phyloP scores from a whole-genome alignment of 2,113 vertebrate genomes.

The Leptobrachium leishanense region DNA sequence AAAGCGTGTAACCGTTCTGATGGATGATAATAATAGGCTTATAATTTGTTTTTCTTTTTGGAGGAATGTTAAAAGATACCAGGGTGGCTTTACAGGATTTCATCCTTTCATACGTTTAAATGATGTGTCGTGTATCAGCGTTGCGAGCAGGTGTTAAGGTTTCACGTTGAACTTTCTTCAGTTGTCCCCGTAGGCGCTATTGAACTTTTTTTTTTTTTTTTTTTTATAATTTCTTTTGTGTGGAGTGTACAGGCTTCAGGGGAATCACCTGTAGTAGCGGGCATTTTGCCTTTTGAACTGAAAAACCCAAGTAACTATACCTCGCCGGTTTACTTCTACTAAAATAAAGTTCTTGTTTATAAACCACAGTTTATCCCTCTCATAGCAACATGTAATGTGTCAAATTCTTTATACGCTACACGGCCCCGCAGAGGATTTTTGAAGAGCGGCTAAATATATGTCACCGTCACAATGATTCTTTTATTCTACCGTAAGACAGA shows the following conservation, averaged over 20 bases:
- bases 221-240: conserved; percentile 49
- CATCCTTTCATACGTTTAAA: conserved; percentile 50
- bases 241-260: conserved; percentile 52
- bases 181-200: conserved; percentile 57
- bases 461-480: conserved; percentile 48
- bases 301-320: conserved; percentile 51
- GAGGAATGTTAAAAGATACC: neutral
- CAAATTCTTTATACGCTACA: conserved; percentile 51
- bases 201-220: conserved; percentile 52
- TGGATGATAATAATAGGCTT: too few species aligned
- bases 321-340: conserved; percentile 27
- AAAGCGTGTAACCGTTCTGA: too few species aligned
- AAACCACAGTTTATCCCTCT: conserved; percentile 55
- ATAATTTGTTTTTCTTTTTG: neutral
- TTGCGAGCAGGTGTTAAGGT: conserved; percentile 59
- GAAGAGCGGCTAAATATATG: conserved; percentile 46
- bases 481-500: conserved; percentile 46
- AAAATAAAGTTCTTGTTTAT: conserved; percentile 52
- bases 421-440: conserved; percentile 52
- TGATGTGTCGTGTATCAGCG: conserved; percentile 54
- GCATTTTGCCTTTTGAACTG: conserved; percentile 55
- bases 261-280: conserved; percentile 57
- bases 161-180: conserved; percentile 55
- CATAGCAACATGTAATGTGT: conserved; percentile 50
- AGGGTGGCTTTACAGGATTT: conserved; percentile 4